These are phyloP conservation scores for Isotomurus palustris DNA, from an alignment of 2,888 invertebrate species.

Conservation along the genomic window DNA sequence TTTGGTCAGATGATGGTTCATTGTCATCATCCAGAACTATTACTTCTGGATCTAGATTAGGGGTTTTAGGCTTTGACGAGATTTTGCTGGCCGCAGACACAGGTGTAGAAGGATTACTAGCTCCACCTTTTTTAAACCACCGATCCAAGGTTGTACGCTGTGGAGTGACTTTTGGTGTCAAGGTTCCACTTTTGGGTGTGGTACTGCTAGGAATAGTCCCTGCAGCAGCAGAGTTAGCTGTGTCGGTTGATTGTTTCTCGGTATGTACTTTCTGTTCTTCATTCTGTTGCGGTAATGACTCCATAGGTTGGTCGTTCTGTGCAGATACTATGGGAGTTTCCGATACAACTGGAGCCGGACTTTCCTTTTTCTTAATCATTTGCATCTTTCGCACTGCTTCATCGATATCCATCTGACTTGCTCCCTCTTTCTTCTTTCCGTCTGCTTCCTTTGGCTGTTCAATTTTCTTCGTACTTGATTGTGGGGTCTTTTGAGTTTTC, in stretches of 20 bases:
- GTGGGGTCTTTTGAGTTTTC: background rate
- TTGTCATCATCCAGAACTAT: conserved; percentile 8
- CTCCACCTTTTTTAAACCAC: conserved; percentile 29
- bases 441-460: conserved; percentile 7
- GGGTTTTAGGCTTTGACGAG: background rate
- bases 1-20: background rate
- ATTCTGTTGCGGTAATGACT: too few species aligned
- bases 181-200: conserved; percentile 1
- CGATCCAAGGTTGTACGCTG: conserved; percentile 26
- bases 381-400: background rate
- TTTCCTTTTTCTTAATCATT: background rate
- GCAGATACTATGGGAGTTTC: background rate
- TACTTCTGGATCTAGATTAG: conserved; percentile 9
- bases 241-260: background rate
- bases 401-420: too few species aligned
- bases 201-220: background rate
- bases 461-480: background rate
- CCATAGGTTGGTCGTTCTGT: too few species aligned
- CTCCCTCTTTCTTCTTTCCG: too few species aligned
- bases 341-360: background rate
- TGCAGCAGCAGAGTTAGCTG: background rate
- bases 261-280: background rate
- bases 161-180: conserved; percentile 15
- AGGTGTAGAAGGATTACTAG: background rate
- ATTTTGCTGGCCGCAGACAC: background rate